Evolutionary conservation across 2,113 vertebrate genomes (phyloP), one percentile per base, ranked within the genome.

Genomic region (Myodes glareolus): DNA sequence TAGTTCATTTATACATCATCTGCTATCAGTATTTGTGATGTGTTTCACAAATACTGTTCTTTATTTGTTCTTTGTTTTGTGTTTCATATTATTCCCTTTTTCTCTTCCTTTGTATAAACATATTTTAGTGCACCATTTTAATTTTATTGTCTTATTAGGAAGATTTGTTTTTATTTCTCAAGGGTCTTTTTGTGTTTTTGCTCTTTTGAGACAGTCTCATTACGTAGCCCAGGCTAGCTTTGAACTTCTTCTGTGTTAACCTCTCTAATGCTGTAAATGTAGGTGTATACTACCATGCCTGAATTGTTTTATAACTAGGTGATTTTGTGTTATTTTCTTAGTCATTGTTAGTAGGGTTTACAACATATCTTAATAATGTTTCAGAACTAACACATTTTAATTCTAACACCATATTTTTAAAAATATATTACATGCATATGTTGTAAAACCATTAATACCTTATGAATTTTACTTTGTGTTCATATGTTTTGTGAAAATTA

Each of bases 391-490:
- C 68, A 73, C 21, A 94, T 75, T 75, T 42, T 33, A 88, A 91
- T 88, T 88, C 23, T 21, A 77, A 61, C 50, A 94, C 81, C 63
- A 65, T 65, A 45, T 81, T 63, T 63, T 63, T 63, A 11, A 75
- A 82, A 63, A 33, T 73, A 21, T 85, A 50, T 70, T 58, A 45
- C 33, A 52, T 87, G 12, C 42, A 42, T 84, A 29, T 84, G 47
- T 87, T 82, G 8, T 93, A 88, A 87, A 27, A 17, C 73, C 36
- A 72, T 76, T 63, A 93, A 17, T 88, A 36, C 63, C 77, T 31
- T 91, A 25, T 95, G 70, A 21, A 61, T 91, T 93, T 93, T 95
- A n/a, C 19, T 65, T 42, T 75, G 21, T 63, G 76, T 42, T 68
- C 39, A 23, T 9, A 39, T 88, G 27, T 50, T 94, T 87, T 70